These are phyloP conservation scores for Chaetodon trifasciatus DNA, from an alignment of 2,797 vertebrate species.

Conservation along the genomic window DNA sequence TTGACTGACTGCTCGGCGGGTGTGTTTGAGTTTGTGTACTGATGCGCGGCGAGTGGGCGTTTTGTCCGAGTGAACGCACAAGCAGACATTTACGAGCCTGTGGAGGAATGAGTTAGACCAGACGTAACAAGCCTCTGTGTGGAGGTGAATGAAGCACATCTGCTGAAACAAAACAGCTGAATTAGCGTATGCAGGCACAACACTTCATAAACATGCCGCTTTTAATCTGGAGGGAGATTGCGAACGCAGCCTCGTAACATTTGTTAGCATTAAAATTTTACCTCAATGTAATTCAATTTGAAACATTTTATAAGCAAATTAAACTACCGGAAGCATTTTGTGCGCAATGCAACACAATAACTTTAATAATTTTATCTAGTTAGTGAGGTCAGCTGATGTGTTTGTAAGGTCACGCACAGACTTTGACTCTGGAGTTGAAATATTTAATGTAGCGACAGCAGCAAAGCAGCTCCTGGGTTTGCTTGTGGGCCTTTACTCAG, in stretches of 20 bases:
- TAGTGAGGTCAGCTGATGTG: rapidly evolving
- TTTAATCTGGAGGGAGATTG: slow-evolving; percentile 15
- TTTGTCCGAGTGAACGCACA: slow-evolving; percentile 10
- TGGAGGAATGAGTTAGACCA: slow-evolving; percentile 29
- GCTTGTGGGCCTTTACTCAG: background rate
- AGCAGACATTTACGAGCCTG: slow-evolving; percentile 50
- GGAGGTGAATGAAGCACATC: slow-evolving; percentile 49
- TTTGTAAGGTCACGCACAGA: background rate
- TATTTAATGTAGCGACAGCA: background rate
- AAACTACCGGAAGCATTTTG: background rate
- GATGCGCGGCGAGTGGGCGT: slow-evolving; percentile 20
- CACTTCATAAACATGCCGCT: slow-evolving; percentile 47
- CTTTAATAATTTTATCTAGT: background rate
- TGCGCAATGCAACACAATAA: background rate
- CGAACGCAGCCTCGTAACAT: slow-evolving; percentile 16
- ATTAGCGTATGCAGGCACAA: slow-evolving; percentile 27
- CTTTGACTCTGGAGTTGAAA: background rate
- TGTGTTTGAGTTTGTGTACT: slow-evolving; percentile 22
- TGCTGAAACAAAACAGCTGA: slow-evolving; percentile 37
- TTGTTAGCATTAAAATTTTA: slow-evolving; percentile 30
- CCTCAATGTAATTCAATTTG: slow-evolving; percentile 25
- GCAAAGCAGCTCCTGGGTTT: background rate
- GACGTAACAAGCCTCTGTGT: slow-evolving; percentile 16
- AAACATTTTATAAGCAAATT: slow-evolving; percentile 13
- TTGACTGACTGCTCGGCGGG: slow-evolving; percentile 2